Conservation (phyloP, 2,888 invertebrate species). For the Tachystola acroxantha region DNA sequence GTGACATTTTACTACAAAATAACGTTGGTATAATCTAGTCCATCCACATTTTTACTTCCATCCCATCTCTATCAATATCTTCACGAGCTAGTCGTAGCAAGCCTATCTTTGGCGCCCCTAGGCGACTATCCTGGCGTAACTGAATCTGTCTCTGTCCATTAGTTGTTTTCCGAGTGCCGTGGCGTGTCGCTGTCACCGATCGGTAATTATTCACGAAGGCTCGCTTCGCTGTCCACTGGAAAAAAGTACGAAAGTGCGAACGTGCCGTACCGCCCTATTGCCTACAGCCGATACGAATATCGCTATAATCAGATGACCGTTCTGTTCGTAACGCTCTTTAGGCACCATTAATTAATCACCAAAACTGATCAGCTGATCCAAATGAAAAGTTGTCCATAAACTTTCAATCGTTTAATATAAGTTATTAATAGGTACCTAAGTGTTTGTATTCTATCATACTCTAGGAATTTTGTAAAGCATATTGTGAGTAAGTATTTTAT, state of each 20-base stretch:
- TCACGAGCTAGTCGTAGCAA: too few relatives aligned
- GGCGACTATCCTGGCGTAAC: neutral
- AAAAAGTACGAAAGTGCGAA: constrained; percentile 33
- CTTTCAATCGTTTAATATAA: too few relatives aligned
- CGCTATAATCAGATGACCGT: constrained; percentile 1
- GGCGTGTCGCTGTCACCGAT: constrained; percentile 67
- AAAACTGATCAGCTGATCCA: too few relatives aligned
- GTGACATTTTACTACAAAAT: too few relatives aligned
- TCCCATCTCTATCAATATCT: too few relatives aligned
- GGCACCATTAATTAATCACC: neutral
- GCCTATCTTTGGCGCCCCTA: neutral
- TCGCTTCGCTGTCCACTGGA: constrained; percentile 1
- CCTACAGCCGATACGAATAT: constrained; percentile 2
- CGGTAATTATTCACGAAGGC: constrained; percentile 69
- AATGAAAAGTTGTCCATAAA: too few relatives aligned
- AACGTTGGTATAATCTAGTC: too few relatives aligned
- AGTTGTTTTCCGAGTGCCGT: constrained; percentile 43
- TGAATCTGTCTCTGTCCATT: neutral
- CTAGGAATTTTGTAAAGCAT: too few relatives aligned
- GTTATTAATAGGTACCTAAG: too few relatives aligned
- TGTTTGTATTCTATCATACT: too few relatives aligned
- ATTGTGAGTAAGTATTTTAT: too few relatives aligned
- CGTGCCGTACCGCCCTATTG: constrained; percentile 23
- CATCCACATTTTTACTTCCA: too few relatives aligned
- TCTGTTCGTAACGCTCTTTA: neutral